Conservation (phyloP, 64 coral and sea anemone genomes). For the Montipora foliosa region DNA sequence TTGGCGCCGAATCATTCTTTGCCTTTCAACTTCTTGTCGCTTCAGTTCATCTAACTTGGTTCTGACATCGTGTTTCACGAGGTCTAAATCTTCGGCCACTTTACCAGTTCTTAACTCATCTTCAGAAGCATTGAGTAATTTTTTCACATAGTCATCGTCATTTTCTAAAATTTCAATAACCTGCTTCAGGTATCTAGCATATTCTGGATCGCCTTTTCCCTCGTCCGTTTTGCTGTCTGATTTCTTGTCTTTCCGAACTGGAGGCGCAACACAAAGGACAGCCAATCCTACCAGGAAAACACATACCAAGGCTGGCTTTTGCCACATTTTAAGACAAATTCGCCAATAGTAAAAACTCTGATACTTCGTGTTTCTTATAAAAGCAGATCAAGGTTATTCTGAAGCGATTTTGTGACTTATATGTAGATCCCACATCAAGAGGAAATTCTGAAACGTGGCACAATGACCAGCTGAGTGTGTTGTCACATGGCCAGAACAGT, state of each 20-base stretch:
- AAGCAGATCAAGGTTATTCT: not conserved
- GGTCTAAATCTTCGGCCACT: conserved; percentile 94
- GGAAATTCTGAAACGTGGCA: conserved; percentile 48
- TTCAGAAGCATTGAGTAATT: conserved; percentile 94
- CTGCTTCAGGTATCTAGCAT: conserved; percentile 96
- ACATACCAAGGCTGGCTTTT: not conserved
- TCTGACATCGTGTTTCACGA: conserved; percentile 94
- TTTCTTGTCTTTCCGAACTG: conserved; percentile 72
- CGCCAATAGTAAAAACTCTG: not conserved
- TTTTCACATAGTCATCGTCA: conserved; percentile 94
- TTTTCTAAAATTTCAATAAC: conserved; percentile 99
- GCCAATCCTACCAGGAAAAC: conserved; percentile 9
- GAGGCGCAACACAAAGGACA: conserved; percentile 68
- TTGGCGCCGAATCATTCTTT: conserved; percentile 87
- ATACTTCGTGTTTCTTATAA: not conserved
- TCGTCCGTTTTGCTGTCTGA: conserved; percentile 19
- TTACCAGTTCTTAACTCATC: conserved; percentile 85
- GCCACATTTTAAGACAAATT: conserved; percentile 14
- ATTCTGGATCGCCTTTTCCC: conserved; percentile 84
- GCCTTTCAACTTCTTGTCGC: conserved; percentile 93
- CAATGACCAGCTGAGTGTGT: not conserved
- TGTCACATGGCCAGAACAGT: conserved; percentile 10
- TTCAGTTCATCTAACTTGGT: conserved; percentile 95
- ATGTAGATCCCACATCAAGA: conserved; percentile 4
- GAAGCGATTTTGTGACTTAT: not conserved